A percentile compares a stretch with the other conserved stretches of the same genome.
Evolutionary conservation across 2,113 vertebrate species (phyloP).

Genomic region (Eclectus roratus): DNA sequence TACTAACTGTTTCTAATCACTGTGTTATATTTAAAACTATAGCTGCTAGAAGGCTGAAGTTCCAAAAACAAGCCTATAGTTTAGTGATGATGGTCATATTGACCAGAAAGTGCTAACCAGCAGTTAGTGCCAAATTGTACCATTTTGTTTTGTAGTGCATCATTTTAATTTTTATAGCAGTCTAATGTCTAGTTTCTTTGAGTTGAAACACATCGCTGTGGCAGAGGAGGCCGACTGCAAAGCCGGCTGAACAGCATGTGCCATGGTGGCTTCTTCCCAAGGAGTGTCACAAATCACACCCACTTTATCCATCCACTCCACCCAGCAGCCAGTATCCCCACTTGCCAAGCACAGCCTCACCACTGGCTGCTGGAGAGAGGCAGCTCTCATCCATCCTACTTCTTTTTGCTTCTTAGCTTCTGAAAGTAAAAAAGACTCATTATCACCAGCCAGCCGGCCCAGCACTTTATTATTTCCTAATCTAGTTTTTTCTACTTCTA

Average conservation of each 20-base stretch:
- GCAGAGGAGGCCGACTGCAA: neutral
- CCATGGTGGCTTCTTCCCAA: neutral
- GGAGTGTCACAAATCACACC: slow-evolving; percentile 6
- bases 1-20: slow-evolving; percentile 44
- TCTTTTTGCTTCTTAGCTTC: neutral
- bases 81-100: slow-evolving; percentile 17
- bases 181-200: neutral
- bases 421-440: neutral
- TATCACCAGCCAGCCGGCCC: neutral
- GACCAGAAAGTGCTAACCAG: neutral
- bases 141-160: slow-evolving; percentile 1
- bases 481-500: neutral
- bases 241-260: neutral
- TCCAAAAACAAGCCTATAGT: slow-evolving; percentile 15
- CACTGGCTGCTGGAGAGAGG: neutral
- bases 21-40: slow-evolving; percentile 10
- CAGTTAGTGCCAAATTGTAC: neutral
- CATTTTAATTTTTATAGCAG: slow-evolving; percentile 17
- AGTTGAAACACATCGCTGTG: neutral
- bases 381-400: neutral
- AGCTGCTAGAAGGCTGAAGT: slow-evolving; percentile 2
- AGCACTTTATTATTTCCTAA: neutral
- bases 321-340: neutral
- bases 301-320: neutral
- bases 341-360: neutral